A percentile compares a stretch with the other conserved stretches of the same genome.
Evolutionary conservation across 1,140 invertebrate genomes (phyloP).

Genomic region (Papilio dardanus): DNA sequence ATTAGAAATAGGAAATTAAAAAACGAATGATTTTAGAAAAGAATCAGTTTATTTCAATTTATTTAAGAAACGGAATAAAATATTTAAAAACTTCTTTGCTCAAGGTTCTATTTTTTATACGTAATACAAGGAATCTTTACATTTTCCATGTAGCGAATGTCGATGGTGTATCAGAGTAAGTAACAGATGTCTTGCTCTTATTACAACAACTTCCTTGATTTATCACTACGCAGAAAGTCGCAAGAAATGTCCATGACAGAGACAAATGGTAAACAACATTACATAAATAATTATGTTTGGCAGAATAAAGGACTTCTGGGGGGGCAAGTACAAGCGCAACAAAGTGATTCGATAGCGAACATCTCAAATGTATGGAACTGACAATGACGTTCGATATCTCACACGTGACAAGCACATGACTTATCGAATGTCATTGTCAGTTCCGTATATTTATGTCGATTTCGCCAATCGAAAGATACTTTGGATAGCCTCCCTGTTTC

Average conservation of each 20-base stretch:
- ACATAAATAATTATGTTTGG: constrained; percentile 6
- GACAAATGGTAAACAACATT: constrained; percentile 5
- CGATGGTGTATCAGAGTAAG: not conserved
- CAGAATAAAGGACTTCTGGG: not conserved
- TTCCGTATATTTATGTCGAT: too few species aligned
- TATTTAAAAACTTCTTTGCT: not conserved
- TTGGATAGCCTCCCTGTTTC: too few species aligned
- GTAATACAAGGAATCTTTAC: not conserved
- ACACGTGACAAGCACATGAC: too few species aligned
- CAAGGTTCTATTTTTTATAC: not conserved
- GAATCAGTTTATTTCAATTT: too few species aligned
- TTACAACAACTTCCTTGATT: constrained; percentile 10
- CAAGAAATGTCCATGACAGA: constrained; percentile 15
- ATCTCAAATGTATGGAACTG: too few species aligned
- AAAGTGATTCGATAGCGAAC: too few species aligned
- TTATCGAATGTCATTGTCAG: too few species aligned
- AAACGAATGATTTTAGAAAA: too few species aligned
- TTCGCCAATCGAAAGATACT: too few species aligned
- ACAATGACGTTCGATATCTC: too few species aligned
- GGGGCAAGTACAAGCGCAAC: too few species aligned
- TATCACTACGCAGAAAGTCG: not conserved
- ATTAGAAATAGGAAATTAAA: too few species aligned
- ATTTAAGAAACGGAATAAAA: not conserved
- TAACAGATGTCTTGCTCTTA: constrained; percentile 20
- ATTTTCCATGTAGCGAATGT: not conserved